Evolutionary conservation across 2,888 invertebrate genomes (phyloP).

Genomic region (Cantharis nigra): DNA sequence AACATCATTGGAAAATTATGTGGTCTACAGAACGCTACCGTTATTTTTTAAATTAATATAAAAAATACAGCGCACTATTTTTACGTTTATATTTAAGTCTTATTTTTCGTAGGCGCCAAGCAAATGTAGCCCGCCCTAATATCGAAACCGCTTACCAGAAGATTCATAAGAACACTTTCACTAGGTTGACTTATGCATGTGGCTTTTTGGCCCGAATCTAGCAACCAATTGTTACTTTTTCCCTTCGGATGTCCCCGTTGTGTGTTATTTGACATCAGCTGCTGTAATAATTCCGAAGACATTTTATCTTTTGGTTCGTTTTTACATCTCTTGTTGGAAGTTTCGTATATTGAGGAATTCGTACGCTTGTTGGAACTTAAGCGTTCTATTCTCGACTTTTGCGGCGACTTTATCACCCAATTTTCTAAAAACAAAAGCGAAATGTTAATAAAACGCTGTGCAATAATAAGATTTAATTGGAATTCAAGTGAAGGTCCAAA

Average conservation of each 20-base stretch:
- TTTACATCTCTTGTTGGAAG: conserved; percentile 45
- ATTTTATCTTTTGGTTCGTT: conserved; percentile 52
- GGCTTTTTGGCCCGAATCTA: conserved; percentile 50
- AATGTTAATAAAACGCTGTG: too few relatives aligned
- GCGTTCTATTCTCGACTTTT: conserved; percentile 31
- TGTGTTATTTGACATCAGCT: conserved; percentile 61
- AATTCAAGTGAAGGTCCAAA: too few relatives aligned
- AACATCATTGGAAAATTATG: not conserved
- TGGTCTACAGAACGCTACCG: not conserved
- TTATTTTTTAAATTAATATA: not conserved
- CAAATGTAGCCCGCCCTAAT: conserved; percentile 91
- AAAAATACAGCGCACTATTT: conserved; percentile 30
- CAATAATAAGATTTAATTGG: too few relatives aligned
- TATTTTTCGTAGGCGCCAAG: conserved; percentile 65
- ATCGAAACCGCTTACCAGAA: conserved; percentile 94
- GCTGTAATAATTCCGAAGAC: conserved; percentile 63
- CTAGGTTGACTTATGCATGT: conserved; percentile 60
- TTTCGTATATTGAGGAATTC: conserved; percentile 42
- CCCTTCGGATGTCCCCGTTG: conserved; percentile 49
- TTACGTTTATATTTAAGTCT: conserved; percentile 29
- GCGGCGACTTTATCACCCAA: conserved; percentile 29
- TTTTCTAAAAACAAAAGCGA: conserved; percentile 30
- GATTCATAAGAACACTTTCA: conserved; percentile 89
- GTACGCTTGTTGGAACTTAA: conserved; percentile 38
- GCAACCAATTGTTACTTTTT: conserved; percentile 50